Conservation (phyloP, 2,797 vertebrate genomes). For the Mastacembelus armatus region DNA sequence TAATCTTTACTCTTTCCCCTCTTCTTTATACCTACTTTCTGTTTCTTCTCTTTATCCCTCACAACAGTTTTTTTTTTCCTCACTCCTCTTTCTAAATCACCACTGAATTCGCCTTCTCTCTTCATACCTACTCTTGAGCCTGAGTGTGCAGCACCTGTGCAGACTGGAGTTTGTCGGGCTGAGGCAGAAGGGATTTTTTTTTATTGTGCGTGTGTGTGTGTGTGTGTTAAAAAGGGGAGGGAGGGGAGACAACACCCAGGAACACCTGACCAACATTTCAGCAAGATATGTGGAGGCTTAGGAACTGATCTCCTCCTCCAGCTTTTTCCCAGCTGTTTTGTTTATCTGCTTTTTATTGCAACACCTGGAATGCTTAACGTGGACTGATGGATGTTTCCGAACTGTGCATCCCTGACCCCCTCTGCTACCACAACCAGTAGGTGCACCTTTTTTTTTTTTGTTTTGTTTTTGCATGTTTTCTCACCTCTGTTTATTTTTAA, state of each 20-base stretch:
- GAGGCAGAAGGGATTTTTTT: constrained; percentile 51
- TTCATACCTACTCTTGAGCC: constrained; percentile 36
- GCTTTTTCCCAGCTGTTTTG: constrained; percentile 57
- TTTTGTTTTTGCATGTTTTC: not conserved
- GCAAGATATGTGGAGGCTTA: constrained; percentile 76
- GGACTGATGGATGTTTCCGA: constrained; percentile 96
- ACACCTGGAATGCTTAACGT: constrained; percentile 89
- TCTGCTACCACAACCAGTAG: constrained; percentile 95
- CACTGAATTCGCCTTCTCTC: constrained; percentile 24
- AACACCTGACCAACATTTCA: constrained; percentile 67
- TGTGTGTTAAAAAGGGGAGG: constrained; percentile 58
- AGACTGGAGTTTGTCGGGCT: constrained; percentile 72
- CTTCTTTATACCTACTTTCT: constrained; percentile 21
- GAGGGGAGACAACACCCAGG: constrained; percentile 67
- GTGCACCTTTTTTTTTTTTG: constrained; percentile 72
- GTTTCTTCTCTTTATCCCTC: constrained; percentile 16
- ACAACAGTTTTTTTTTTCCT: constrained; percentile 17
- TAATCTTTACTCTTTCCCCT: constrained; percentile 17
- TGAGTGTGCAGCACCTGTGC: constrained; percentile 70
- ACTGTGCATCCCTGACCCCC: constrained; percentile 92
- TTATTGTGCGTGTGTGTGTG: constrained; percentile 16
- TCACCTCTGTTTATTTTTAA: no score
- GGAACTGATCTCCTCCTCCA: constrained; percentile 75
- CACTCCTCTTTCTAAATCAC: not conserved
- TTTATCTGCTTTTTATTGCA: constrained; percentile 60